These are phyloP conservation scores for Ameiurus melas DNA, from an alignment of 2,113 vertebrate species.

Conservation along the genomic window DNA sequence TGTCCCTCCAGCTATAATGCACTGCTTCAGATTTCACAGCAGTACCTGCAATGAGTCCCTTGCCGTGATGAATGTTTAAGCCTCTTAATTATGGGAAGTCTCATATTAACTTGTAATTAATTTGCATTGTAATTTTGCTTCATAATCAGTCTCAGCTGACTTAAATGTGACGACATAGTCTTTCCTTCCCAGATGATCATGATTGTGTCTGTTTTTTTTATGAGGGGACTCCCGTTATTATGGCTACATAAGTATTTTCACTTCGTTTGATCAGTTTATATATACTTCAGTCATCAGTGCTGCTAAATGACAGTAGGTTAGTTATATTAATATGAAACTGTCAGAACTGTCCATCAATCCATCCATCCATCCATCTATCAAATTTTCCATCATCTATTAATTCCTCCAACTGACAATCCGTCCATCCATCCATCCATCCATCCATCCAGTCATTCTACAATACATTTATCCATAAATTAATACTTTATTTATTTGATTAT, in stretches of 20 bases:
- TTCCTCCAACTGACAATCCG: no score
- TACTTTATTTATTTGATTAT: background rate
- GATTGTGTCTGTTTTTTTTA: background rate
- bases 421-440: background rate
- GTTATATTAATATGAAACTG: background rate
- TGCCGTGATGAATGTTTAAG: background rate
- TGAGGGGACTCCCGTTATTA: background rate
- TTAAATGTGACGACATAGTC: background rate
- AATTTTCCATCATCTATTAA: background rate
- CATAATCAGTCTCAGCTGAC: background rate
- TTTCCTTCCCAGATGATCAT: background rate
- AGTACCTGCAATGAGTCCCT: background rate
- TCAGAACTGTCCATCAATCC: background rate
- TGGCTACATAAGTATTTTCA: background rate
- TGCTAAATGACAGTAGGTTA: background rate
- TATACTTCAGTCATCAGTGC: background rate
- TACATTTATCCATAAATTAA: background rate
- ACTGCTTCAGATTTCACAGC: background rate
- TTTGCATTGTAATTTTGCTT: constrained; percentile 22
- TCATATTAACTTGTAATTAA: background rate
- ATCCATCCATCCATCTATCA: background rate
- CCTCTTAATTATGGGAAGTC: background rate
- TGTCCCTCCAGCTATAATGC: background rate
- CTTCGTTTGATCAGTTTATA: background rate
- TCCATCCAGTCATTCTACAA: background rate